A percentile compares a stretch with the other conserved stretches of the same genome.
phyloP scores from a whole-genome alignment of 2,888 invertebrate species.

The Hedya salicella region DNA sequence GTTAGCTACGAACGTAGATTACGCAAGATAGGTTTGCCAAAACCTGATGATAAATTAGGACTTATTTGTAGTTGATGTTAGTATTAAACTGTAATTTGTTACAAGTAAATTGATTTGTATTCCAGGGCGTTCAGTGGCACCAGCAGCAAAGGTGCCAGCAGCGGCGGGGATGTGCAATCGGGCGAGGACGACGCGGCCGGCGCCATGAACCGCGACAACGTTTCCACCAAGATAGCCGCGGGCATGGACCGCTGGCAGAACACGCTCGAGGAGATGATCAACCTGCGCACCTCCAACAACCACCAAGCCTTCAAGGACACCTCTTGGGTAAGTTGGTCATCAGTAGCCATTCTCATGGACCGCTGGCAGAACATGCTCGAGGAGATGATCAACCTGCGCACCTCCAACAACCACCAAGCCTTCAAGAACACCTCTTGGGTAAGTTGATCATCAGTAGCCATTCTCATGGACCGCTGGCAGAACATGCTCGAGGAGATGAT shows the following conservation, averaged over 20 bases:
- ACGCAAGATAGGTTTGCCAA: too few species aligned
- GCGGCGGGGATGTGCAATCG: slow-evolving; percentile 50
- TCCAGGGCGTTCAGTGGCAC: slow-evolving; percentile 68
- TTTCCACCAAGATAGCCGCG: slow-evolving; percentile 75
- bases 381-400: slow-evolving; percentile 78
- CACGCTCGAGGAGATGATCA: slow-evolving; percentile 79
- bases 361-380: slow-evolving; percentile 81
- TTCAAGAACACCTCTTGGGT: slow-evolving; percentile 87
- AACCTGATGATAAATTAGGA: too few species aligned
- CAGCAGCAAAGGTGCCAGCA: slow-evolving; percentile 51
- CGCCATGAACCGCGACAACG: slow-evolving; percentile 77
- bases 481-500: slow-evolving; percentile 81
- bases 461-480: slow-evolving; percentile 79
- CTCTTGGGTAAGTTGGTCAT: slow-evolving; percentile 79
- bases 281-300: slow-evolving; percentile 76
- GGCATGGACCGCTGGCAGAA: slow-evolving; percentile 83
- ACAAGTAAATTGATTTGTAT: slow-evolving; percentile 38
- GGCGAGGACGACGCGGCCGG: slow-evolving; percentile 56
- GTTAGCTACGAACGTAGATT: too few species aligned
- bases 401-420: slow-evolving; percentile 81
- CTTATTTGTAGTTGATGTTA: too few species aligned
- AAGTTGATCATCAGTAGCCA: slow-evolving; percentile 51
- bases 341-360: slow-evolving; percentile 61
- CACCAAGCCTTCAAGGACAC: slow-evolving; percentile 86
- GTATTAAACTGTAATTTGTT: too few species aligned